Evolutionary conservation across 1,140 invertebrate genomes (phyloP), one percentile per base, ranked within the genome.

Genomic region (Euwallacea similis): DNA sequence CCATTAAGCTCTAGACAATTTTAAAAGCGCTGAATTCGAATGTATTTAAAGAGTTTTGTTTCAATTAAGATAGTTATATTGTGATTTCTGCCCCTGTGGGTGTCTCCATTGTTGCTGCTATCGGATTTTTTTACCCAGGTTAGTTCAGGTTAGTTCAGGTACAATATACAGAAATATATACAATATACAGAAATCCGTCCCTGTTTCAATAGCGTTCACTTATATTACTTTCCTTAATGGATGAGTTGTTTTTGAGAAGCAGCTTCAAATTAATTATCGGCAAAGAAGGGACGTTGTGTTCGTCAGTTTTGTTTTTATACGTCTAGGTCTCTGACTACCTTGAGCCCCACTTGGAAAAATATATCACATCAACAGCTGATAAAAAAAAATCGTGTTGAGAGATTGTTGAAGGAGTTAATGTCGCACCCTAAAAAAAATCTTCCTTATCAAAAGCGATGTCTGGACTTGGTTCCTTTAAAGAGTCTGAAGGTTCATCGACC

Each of bases 181-280:
- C 21, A 61, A 41, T 7, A 42, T 55, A 53, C 21, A 15, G 41
- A 56, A 61, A 47, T 67, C 41, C 63, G 46, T 56, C 59, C 46
- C 73, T 74, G 68, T 50, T 41, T 54, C 44, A 55, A 58, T 63
- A 71, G 64, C 43, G 61, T 73, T 75, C 74, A 74, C 78, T 72
- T 79, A 75, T 77, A 79, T 80, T 78, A 79, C 78, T 74, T 69
- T 76, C 66, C 69, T 77, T 79, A 80, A 80, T 80, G 79, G 79
- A 80, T 74, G 79, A 78, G 73, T 80, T 80, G 79, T 80, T 80
- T 80, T 79, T 79, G 76, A 76, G 76, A 66, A 77, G 78, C 77
- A 78, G 72, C 77, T 79, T 79, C 76, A 76, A 80, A 80, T 80
- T 80, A 80, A 80, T 80, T 80, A 79, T 76, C 74, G 68, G 72